Evolutionary conservation across 2,113 vertebrate species (phyloP), one percentile per base, ranked within the genome.

Genomic region (Nasalis larvatus): DNA sequence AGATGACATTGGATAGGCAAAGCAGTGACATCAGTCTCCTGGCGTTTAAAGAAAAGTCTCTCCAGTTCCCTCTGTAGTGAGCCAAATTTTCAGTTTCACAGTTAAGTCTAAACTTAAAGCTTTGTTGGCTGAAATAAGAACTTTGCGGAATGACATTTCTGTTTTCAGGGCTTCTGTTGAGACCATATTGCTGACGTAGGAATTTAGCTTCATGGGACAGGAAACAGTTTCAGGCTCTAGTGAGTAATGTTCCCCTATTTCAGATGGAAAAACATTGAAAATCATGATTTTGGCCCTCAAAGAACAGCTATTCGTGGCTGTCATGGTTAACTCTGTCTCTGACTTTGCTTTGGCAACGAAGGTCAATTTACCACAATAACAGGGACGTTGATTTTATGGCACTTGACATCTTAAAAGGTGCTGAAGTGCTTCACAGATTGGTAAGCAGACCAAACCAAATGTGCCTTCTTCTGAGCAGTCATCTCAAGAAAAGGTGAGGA

Each of bases 241-340:
- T 96, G 96, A 97, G 86, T 92, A 97, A 92, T 86, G 82, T 78
- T 96, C 95, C 94, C 73, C 81, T 82, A 4, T 84, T 97, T 96
- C 86, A 63, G 60, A 93, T 58, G 95, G 54, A 91, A 95, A 98
- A 95, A 96, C 90, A 86, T 52, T 77, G 92, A 81, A 95, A 95
- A 95, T 92, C 93, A 69, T 93, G 58, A 80, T 89, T 90, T 71
- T 83, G 94, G 85, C 37, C 49, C 56, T 93, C 56, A 8, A 68
- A n/a, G 84, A 71, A 69, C 4, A 89, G 85, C 88, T 96, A 8
- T 90, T 56, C 32, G 1, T 85, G 90, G 74, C 96, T 87, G 35
- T 89, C 66, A 81, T 0, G 0, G 63, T n/a, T 52, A 78, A 37
- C 37, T 4, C 49, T 88, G 37, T 47, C 66, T 88, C 90, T 63